These are phyloP conservation scores for Orchestia grillus DNA, from an alignment of 1,140 invertebrate species.

Conservation along the genomic window DNA sequence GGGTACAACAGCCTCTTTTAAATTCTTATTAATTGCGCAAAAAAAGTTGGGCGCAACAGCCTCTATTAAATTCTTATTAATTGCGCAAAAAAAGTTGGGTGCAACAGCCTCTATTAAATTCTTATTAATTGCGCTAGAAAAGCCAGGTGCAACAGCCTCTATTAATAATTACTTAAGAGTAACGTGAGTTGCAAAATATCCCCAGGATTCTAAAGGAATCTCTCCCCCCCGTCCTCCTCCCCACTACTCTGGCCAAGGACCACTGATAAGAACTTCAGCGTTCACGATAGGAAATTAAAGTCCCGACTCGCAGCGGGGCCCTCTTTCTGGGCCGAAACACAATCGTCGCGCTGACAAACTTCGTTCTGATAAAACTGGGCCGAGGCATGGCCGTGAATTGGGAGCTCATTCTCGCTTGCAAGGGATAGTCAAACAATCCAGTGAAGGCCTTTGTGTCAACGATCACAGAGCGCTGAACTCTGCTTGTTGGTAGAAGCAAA, in stretches of 20 bases:
- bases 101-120: no score
- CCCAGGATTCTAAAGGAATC: background rate
- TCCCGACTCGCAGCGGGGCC: background rate
- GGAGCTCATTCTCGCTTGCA: background rate
- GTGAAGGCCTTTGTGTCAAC: background rate
- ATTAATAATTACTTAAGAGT: background rate
- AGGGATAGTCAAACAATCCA: background rate
- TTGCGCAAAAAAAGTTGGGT: no score
- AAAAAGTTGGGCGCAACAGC: no score
- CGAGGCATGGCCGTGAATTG: background rate
- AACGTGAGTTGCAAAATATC: background rate
- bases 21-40: no score
- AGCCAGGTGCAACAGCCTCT: background rate
- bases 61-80: no score
- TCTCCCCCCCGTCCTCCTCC: background rate
- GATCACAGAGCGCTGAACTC: background rate
- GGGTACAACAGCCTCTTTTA: no score
- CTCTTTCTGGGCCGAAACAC: background rate
- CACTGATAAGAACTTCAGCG: background rate
- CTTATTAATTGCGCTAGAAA: no score
- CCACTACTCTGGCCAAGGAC: background rate
- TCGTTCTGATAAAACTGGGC: background rate
- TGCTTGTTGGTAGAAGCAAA: background rate
- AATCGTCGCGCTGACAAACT: background rate
- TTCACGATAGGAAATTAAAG: conserved; percentile 1